phyloP scores from a whole-genome alignment of 2,113 vertebrate species.

The Pseudorectes ferrugineus region DNA sequence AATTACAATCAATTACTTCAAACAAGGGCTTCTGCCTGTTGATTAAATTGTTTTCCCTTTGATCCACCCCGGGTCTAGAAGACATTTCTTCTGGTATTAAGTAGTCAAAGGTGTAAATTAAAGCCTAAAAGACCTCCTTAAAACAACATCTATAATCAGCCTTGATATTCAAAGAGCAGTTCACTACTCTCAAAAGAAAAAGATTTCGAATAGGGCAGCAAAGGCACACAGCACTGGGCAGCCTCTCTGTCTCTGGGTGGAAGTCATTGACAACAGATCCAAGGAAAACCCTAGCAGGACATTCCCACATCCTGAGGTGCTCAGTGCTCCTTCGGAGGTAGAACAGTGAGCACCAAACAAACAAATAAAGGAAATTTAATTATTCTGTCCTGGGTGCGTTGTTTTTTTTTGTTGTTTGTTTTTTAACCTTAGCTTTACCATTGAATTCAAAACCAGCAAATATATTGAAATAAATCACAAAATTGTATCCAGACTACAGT shows the following conservation, averaged over 20 bases:
- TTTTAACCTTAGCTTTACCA: background rate
- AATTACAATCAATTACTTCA: constrained; percentile 25
- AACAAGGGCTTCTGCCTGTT: background rate
- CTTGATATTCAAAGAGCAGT: background rate
- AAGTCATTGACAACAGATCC: background rate
- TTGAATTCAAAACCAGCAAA: background rate
- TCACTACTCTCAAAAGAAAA: background rate
- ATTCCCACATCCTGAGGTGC: background rate
- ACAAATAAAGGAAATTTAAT: background rate
- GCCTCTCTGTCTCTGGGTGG: background rate
- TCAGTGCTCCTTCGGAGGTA: background rate
- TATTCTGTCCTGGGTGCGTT: background rate
- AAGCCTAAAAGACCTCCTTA: constrained; percentile 1
- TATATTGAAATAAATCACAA: background rate
- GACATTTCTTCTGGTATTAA: background rate
- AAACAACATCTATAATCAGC: background rate
- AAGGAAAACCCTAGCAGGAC: background rate
- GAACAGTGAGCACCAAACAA: background rate
- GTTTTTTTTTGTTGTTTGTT: background rate
- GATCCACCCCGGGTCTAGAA: background rate
- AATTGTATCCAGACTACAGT: background rate
- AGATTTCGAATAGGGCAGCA: background rate
- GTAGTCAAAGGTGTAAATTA: background rate
- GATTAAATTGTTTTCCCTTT: background rate
- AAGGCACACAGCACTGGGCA: background rate